Percentiles rank a stretch among this genome's conserved stretches.
These are phyloP conservation scores for Oryzias melastigma DNA, from an alignment of 2,113 vertebrate species.

Conservation along the genomic window DNA sequence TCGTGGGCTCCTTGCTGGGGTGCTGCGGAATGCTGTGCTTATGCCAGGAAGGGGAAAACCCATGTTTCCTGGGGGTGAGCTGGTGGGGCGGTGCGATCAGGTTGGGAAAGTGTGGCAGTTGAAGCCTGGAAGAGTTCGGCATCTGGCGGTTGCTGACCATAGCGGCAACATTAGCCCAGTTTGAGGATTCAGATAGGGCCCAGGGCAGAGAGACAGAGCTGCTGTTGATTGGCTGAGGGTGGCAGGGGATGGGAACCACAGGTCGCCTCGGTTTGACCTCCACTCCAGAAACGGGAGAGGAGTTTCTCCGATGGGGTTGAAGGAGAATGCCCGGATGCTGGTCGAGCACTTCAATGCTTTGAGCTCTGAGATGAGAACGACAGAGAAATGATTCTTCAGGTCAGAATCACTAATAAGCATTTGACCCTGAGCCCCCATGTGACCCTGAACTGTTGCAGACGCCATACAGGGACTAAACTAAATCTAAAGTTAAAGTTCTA, in stretches of 20 bases:
- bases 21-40: slow-evolving; percentile 9
- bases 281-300: slow-evolving; percentile 12
- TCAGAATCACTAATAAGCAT: neutral
- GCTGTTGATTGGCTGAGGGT: slow-evolving; percentile 67
- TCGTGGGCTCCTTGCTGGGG: slow-evolving; percentile 37
- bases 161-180: slow-evolving; percentile 56
- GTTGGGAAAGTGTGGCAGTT: slow-evolving; percentile 38
- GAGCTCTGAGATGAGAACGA: slow-evolving; percentile 36
- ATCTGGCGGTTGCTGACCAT: slow-evolving; percentile 3
- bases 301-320: slow-evolving; percentile 43
- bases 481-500: too few relatives aligned
- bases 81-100: slow-evolving; percentile 35
- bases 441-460: too few relatives aligned
- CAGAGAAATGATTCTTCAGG: neutral
- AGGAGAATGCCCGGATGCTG: slow-evolving; percentile 24
- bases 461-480: too few relatives aligned
- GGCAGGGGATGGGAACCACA: slow-evolving; percentile 61
- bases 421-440: neutral
- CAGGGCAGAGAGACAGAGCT: slow-evolving; percentile 49
- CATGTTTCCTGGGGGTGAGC: slow-evolving; percentile 10
- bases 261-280: slow-evolving; percentile 48
- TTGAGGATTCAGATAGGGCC: slow-evolving; percentile 54
- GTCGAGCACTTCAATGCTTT: slow-evolving; percentile 46
- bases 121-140: slow-evolving; percentile 35
- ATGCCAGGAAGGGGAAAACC: slow-evolving; percentile 25